Percentiles rank a stretch among this genome's conserved stretches.
Evolutionary conservation across 2,888 invertebrate genomes (phyloP).

Genomic region (Drosophila nigritarsus): DNA sequence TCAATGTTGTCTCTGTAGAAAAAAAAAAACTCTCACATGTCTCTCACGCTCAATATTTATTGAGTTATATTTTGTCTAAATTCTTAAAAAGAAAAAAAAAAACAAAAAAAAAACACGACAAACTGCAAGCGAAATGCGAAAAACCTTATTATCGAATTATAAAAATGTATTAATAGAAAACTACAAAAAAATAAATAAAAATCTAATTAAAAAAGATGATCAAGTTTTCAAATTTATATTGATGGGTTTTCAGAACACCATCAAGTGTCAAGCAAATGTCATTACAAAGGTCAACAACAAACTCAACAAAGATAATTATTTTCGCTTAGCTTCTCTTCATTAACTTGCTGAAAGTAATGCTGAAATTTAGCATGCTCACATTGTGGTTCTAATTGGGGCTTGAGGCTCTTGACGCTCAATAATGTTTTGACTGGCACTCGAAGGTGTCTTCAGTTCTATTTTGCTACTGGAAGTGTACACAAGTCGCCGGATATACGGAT

Average conservation of each 20-base stretch:
- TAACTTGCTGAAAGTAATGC: constrained; percentile 21
- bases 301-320: constrained; percentile 21
- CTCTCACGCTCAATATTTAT: constrained; percentile 75
- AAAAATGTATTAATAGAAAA: constrained; percentile 69
- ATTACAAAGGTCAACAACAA: not conserved
- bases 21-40: constrained; percentile 73
- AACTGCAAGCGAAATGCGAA: constrained; percentile 64
- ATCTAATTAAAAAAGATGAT: constrained; percentile 58
- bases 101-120: constrained; percentile 46
- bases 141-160: constrained; percentile 69
- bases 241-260: not conserved
- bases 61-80: constrained; percentile 62
- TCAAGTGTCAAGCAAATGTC: constrained; percentile 52
- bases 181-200: constrained; percentile 74
- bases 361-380: constrained; percentile 49
- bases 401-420: constrained; percentile 17
- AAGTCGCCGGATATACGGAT: constrained; percentile 30
- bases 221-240: not conserved
- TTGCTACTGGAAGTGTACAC: constrained; percentile 58
- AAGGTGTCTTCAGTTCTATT: constrained; percentile 54
- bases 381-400: constrained; percentile 55
- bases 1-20: constrained; percentile 54
- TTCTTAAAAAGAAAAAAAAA: constrained; percentile 33
- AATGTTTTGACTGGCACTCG: constrained; percentile 23
- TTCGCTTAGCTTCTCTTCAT: constrained; percentile 10